A percentile compares a stretch with the other conserved stretches of the same genome.
These are phyloP conservation scores for Hylia prasina DNA, from an alignment of 2,113 vertebrate species.

Conservation along the genomic window DNA sequence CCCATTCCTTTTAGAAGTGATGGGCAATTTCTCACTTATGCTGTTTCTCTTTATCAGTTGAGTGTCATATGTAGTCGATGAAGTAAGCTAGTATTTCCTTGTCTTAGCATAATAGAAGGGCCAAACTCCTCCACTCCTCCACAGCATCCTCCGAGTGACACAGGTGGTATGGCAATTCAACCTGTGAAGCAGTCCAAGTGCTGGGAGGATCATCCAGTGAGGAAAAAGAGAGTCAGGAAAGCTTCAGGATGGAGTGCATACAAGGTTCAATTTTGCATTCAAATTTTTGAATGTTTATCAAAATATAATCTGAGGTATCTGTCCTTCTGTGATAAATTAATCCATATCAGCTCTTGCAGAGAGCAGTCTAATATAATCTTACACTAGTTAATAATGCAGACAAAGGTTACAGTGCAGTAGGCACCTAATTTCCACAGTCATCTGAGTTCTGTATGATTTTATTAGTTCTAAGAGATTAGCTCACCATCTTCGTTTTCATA, in stretches of 20 bases:
- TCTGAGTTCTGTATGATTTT: background rate
- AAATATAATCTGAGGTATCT: background rate
- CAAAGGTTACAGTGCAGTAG: conserved; percentile 15
- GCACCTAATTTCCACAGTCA: conserved; percentile 20
- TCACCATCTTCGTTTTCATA: background rate
- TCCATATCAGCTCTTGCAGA: background rate
- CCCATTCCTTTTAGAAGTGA: background rate
- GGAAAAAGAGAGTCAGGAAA: background rate
- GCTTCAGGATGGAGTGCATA: background rate
- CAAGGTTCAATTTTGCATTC: background rate
- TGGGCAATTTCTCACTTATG: background rate
- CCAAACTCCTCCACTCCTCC: background rate
- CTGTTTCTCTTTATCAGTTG: background rate
- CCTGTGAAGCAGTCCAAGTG: background rate
- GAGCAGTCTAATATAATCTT: background rate
- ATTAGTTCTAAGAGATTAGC: background rate
- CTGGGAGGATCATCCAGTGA: background rate
- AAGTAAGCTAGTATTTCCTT: background rate
- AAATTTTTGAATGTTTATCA: conserved; percentile 7
- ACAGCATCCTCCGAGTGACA: background rate
- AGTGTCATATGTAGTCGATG: background rate
- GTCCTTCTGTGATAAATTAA: background rate
- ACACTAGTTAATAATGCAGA: conserved; percentile 33
- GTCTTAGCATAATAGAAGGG: background rate
- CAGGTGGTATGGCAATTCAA: background rate